Conservation (phyloP, 2,888 invertebrate species). For the Microctonus hyperodae region DNA sequence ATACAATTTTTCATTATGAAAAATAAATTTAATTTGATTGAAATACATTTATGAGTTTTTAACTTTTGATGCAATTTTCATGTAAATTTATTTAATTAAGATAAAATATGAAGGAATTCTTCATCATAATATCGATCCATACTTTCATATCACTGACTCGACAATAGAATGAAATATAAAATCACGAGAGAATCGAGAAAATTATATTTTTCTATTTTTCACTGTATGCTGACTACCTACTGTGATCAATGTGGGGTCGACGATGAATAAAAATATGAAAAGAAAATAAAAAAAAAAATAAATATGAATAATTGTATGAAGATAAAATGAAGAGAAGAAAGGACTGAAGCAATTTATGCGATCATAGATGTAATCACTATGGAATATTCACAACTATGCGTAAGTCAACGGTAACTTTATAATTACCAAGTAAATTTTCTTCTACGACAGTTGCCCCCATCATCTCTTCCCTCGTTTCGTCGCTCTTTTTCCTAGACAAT, state of each 20-base stretch:
- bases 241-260: background rate
- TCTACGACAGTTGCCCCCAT: conserved; percentile 36
- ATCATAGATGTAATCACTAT: conserved; percentile 58
- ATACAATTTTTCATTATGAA: background rate
- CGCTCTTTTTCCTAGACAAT: background rate
- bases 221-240: background rate
- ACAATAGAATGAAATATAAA: background rate
- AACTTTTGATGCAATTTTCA: conserved; percentile 11
- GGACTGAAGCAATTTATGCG: conserved; percentile 49
- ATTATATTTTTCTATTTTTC: background rate
- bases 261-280: background rate
- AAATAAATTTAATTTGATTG: background rate
- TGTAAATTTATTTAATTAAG: background rate
- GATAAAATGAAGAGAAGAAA: conserved; percentile 9
- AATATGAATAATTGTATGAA: background rate
- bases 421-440: conserved; percentile 58
- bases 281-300: conserved; percentile 1
- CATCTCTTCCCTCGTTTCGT: background rate
- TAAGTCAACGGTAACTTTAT: conserved; percentile 54
- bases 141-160: background rate
- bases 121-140: background rate
- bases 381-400: conserved; percentile 58
- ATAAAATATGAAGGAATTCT: background rate
- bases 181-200: background rate
- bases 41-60: background rate